Evolutionary conservation across 2,113 vertebrate genomes (phyloP).

Genomic region (Seriola rivoliana): DNA sequence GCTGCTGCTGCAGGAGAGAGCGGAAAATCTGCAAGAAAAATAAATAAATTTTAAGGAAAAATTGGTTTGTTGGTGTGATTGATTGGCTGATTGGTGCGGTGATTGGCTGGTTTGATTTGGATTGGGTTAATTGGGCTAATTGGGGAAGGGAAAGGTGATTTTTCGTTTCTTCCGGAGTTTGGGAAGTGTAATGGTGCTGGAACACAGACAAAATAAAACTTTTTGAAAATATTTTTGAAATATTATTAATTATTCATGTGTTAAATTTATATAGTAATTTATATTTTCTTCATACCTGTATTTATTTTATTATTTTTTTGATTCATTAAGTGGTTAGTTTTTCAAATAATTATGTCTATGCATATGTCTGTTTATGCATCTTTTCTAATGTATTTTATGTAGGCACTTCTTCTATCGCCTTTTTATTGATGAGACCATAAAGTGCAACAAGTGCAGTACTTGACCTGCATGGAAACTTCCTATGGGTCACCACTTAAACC

Average conservation of each 20-base stretch:
- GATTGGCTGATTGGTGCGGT: constrained; percentile 43
- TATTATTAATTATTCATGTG: no score
- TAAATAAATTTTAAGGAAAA: constrained; percentile 6
- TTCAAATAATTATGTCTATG: background rate
- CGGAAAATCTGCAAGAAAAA: constrained; percentile 3
- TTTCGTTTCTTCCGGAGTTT: background rate
- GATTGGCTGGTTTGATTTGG: constrained; percentile 55
- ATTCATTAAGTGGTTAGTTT: background rate
- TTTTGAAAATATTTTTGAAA: background rate
- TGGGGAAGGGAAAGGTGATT: constrained; percentile 3
- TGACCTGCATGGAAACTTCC: constrained; percentile 42
- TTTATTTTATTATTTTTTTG: background rate
- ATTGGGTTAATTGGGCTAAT: constrained; percentile 26
- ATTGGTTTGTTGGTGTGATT: constrained; percentile 39
- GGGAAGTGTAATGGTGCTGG: background rate
- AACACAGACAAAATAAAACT: background rate
- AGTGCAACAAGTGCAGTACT: constrained; percentile 46
- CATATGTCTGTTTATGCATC: background rate
- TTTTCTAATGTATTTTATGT: background rate
- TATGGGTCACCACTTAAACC: constrained; percentile 51
- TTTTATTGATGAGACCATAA: background rate
- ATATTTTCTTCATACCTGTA: background rate
- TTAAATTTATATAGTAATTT: no score
- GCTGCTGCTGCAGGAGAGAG: constrained; percentile 24
- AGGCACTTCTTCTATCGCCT: background rate